A percentile compares a stretch with the other conserved stretches of the same genome.
phyloP scores from a whole-genome alignment of 2,797 vertebrate species.

The Phaenicophaeus curvirostris region DNA sequence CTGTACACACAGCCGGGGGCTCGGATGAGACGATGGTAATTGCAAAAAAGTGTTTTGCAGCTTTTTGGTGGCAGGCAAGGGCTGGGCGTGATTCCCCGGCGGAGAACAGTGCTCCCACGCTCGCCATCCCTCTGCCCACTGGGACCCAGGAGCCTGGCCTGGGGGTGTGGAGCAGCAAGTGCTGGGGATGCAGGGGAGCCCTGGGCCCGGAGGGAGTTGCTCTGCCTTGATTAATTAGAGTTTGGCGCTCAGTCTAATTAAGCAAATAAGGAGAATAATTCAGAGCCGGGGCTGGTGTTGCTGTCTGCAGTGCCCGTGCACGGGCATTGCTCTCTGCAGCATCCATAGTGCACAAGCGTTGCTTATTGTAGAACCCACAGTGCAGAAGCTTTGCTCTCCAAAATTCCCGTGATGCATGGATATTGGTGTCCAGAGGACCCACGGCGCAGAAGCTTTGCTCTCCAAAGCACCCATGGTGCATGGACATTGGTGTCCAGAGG shows the following conservation, averaged over 20 bases:
- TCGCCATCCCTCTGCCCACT: accelerated
- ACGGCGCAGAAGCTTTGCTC: accelerated
- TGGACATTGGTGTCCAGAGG: accelerated
- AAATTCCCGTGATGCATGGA: accelerated
- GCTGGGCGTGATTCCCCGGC: accelerated
- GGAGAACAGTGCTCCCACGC: not conserved
- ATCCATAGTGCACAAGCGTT: accelerated
- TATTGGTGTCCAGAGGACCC: accelerated
- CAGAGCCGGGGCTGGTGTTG: accelerated
- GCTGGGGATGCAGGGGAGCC: not conserved
- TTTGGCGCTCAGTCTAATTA: not conserved
- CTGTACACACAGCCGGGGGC: not conserved
- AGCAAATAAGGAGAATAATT: not conserved
- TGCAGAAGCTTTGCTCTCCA: accelerated
- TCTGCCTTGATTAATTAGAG: not conserved
- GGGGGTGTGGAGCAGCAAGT: accelerated
- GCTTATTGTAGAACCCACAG: no score
- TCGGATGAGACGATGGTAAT: not conserved
- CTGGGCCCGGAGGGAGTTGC: accelerated
- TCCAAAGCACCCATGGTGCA: accelerated
- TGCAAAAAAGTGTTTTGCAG: not conserved
- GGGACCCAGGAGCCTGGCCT: accelerated
- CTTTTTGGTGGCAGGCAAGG: not conserved
- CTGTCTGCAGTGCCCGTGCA: not conserved
- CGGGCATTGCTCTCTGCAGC: not conserved